Percentiles rank a stretch among this genome's conserved stretches.
Conservation (phyloP, 1,140 invertebrate species). For the Microplitis demolitor region DNA sequence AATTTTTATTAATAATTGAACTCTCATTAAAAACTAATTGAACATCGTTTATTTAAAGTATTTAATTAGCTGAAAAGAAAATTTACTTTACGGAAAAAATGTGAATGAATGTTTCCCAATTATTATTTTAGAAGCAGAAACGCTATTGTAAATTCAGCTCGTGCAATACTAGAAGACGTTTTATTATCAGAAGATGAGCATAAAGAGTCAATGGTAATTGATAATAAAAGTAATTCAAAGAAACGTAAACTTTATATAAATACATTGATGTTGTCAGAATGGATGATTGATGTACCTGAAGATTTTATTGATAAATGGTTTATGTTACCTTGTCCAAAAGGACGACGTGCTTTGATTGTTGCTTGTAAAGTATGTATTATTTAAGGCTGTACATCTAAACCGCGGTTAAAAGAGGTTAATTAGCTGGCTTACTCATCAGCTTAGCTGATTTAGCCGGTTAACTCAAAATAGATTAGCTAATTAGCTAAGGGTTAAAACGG, state of each 20-base stretch:
- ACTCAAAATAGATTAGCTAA: too few species aligned
- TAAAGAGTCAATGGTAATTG: conserved; percentile 48
- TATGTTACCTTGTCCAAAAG: conserved; percentile 83
- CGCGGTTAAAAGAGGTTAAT: too few species aligned
- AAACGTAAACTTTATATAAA: conserved; percentile 44
- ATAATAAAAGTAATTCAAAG: conserved; percentile 22
- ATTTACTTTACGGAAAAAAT: background rate
- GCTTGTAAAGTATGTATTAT: conserved; percentile 67
- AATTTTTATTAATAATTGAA: too few species aligned
- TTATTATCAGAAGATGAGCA: conserved; percentile 45
- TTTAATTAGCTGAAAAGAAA: too few species aligned
- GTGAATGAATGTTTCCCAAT: conserved; percentile 7
- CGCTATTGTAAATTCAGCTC: conserved; percentile 39
- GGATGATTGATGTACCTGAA: conserved; percentile 83
- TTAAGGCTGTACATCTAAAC: background rate
- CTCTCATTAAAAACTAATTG: too few species aligned
- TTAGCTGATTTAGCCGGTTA: too few species aligned
- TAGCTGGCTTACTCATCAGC: too few species aligned
- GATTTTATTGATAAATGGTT: conserved; percentile 81
- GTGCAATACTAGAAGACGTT: conserved; percentile 46
- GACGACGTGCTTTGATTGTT: conserved; percentile 77
- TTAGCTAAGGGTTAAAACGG: too few species aligned
- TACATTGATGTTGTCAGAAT: conserved; percentile 85
- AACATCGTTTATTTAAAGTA: too few species aligned
- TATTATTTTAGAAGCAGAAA: conserved; percentile 46